These are phyloP conservation scores for Prunella fulvescens DNA, from an alignment of 2,113 vertebrate species.

Conservation along the genomic window DNA sequence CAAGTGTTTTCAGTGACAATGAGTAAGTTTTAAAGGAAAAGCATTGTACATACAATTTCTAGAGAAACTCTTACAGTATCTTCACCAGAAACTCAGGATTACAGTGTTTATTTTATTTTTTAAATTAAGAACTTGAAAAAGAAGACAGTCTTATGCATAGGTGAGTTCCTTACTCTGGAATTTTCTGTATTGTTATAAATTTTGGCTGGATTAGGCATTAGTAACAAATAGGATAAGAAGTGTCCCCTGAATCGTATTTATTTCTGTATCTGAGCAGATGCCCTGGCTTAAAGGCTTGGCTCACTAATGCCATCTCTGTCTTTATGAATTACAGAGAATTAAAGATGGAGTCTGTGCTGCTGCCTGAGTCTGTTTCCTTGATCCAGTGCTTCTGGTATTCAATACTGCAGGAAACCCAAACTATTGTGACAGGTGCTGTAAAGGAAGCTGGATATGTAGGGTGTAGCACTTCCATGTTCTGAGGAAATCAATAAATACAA, in stretches of 20 bases:
- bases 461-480: background rate
- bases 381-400: background rate
- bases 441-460: background rate
- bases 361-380: background rate
- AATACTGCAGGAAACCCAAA: background rate
- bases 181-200: background rate
- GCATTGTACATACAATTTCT: background rate
- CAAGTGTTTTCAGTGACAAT: background rate
- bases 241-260: slow-evolving; percentile 41
- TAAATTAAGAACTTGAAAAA: background rate
- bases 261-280: slow-evolving; percentile 67
- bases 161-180: background rate
- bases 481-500: background rate
- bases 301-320: slow-evolving; percentile 47
- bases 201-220: slow-evolving; percentile 37
- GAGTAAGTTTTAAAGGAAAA: background rate
- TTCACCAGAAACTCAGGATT: background rate
- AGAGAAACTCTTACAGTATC: background rate
- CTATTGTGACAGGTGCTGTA: background rate
- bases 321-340: slow-evolving; percentile 9
- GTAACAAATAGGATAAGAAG: slow-evolving; percentile 45
- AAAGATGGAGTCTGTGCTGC: background rate
- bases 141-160: background rate
- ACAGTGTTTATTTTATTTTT: background rate
- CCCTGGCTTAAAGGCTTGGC: slow-evolving; percentile 48